Base-by-base conservation (phyloP, 2,113 vertebrate genomes). In the Ageneiosus marmoratus region DNA sequence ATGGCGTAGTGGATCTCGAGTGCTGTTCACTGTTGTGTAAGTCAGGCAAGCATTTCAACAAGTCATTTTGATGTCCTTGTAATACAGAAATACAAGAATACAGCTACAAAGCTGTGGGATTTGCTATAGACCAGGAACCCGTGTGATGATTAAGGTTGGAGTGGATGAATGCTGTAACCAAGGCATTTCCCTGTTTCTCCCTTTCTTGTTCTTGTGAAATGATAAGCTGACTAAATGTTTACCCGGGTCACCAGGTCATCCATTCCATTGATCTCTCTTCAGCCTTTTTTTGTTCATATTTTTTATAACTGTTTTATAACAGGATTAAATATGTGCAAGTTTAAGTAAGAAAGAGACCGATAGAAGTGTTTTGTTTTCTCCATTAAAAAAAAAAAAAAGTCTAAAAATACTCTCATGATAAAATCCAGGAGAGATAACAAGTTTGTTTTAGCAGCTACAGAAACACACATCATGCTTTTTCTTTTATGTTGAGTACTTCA, bases 211-310 rank as follows among this genome's bases (percentile, higher is more conserved):
- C n/a, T 85, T 82, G 78, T 83, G 88, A 81, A 86, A 72, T 27
- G 63, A 85, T 92, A 88, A 91, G 86, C 88, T 91, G 91, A 92
- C 89, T 87, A 67, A 79, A 51, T 70, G 83, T 85, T 53, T 84
- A 92, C 90, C 82, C 92, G 84, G 91, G 90, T 90, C 92, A 92
- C 83, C 53, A 77, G 67, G 81, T 46, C 75, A 77, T 81, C 12
- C 29, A 9, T 0, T 55, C 32, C 37, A n/a, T 70, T 48, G 37
- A 76, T n/a, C 27, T 72, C 13, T 24, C 37, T 80, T 41, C 41
- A 13, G 48, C 29, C 18, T n/a, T n/a, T 62, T 81, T 62, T 58
- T 72, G 51, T 62, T 48, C 18, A 70, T 12, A 5, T 80, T 74
- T 79, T 51, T 8, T n/a, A 24, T n/a, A 20, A 24, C 0, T 13